Evolutionary conservation across 2,113 vertebrate species (phyloP).

Genomic region (Burhinus oedicnemus): DNA sequence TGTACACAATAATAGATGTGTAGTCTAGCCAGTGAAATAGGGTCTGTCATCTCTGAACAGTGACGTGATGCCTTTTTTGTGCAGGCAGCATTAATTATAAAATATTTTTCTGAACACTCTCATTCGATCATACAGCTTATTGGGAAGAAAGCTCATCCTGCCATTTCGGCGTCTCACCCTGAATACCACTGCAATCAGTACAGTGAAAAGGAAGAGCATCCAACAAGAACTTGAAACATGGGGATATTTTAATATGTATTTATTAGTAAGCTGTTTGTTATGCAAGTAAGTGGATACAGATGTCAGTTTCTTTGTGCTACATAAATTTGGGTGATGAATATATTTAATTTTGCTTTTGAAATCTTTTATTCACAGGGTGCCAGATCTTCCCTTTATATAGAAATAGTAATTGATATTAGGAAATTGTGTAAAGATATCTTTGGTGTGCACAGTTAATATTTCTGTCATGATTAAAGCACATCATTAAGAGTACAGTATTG

Average conservation of each 20-base stretch:
- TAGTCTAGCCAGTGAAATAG: conserved; percentile 47
- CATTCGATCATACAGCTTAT: neutral
- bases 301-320: conserved; percentile 42
- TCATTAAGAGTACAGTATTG: neutral
- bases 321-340: conserved; percentile 58
- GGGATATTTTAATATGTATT: conserved; percentile 58
- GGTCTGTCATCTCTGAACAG: neutral
- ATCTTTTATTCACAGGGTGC: conserved; percentile 42
- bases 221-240: conserved; percentile 15
- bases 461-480: neutral
- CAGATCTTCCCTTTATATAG: conserved; percentile 33
- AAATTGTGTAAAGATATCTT: conserved; percentile 29
- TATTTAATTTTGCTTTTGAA: conserved; percentile 59
- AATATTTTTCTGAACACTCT: conserved; percentile 10
- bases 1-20: neutral
- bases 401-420: conserved; percentile 42
- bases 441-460: neutral
- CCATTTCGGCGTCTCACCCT: neutral
- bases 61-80: conserved; percentile 18
- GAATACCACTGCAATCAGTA: conserved; percentile 23
- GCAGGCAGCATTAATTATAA: conserved; percentile 23
- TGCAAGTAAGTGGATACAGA: conserved; percentile 63
- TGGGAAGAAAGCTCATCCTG: conserved; percentile 9
- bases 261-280: conserved; percentile 56
- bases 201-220: conserved; percentile 3